Base-by-base conservation (phyloP, 30 jellyfish, hydroid and myxozoan species). In the Aurelia coerulea region DNA sequence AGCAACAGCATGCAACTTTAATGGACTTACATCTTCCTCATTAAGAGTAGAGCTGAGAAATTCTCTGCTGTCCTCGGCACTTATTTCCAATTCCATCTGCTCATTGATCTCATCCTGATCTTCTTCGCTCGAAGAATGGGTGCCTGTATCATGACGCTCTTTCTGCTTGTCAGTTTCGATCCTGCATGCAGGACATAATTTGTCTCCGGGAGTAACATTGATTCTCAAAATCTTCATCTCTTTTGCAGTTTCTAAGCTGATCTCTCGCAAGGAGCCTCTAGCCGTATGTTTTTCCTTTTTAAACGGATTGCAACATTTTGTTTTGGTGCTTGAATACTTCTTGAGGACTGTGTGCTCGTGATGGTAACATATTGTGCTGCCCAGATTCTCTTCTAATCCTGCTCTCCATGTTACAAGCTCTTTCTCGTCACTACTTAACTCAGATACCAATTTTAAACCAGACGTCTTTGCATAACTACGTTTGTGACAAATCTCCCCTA, bases 201-300 rank as follows among this genome's bases (percentile, higher is more conserved):
- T n/a, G n/a, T n/a, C n/a, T n/a, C n/a, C n/a, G n/a, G n/a, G n/a
- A n/a, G n/a, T n/a, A n/a, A n/a, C n/a, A n/a, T n/a, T n/a, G n/a
- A n/a, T n/a, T n/a, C n/a, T n/a, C n/a, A n/a, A n/a, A n/a, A n/a
- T n/a, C n/a, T n/a, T n/a, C n/a, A n/a, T n/a, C n/a, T n/a, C n/a
- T n/a, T n/a, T n/a, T n/a, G n/a, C n/a, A n/a, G n/a, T 73, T 18
- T 73, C 69, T 41, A 73, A 52, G 19, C 49, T 73, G 84, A 73
- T 42, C 84, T 73, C 84, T 14, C 84, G 68, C 72, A 73, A 73
- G n/a, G 72, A 41, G 74, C 71, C 71, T 73, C 34, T 73, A 9
- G 74, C 72, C 12, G n/a, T 73, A 41, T 73, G 68, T 73, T 73
- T n/a, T n/a, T n/a, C n/a, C n/a, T n/a, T n/a, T n/a, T n/a, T n/a